These are phyloP conservation scores for Chydorus sphaericus DNA, from an alignment of 2,888 invertebrate species.

Conservation along the genomic window DNA sequence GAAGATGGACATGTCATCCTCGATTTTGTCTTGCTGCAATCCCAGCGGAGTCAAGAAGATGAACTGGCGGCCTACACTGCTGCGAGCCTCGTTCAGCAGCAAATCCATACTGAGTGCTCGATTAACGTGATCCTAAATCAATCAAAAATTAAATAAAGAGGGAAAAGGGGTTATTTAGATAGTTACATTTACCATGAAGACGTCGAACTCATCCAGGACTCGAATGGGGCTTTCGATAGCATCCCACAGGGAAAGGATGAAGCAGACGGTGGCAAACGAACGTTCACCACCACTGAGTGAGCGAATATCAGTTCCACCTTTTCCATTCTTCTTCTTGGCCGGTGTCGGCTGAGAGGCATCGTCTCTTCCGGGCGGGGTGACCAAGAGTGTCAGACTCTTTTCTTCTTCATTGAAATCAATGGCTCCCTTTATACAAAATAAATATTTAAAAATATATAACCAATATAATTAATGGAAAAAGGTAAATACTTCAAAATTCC, in stretches of 20 bases:
- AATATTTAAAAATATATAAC: not conserved
- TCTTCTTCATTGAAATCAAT: constrained; percentile 27
- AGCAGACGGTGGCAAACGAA: constrained; percentile 87
- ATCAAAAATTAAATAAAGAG: not conserved
- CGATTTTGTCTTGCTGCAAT: constrained; percentile 35
- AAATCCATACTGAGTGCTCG: constrained; percentile 62
- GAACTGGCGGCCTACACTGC: constrained; percentile 55
- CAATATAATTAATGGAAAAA: too few species aligned
- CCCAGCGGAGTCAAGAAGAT: constrained; percentile 74
- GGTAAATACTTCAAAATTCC: not conserved
- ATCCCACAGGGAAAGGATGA: constrained; percentile 85
- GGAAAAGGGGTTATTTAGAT: not conserved
- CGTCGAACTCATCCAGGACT: constrained; percentile 91
- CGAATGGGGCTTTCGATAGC: constrained; percentile 82
- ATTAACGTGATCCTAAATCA: constrained; percentile 62
- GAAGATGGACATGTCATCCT: constrained; percentile 41
- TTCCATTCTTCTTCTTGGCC: not conserved
- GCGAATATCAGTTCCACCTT: constrained; percentile 5
- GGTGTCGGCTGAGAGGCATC: not conserved
- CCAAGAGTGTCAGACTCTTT: constrained; percentile 26
- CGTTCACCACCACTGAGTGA: constrained; percentile 90
- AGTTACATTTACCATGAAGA: constrained; percentile 61
- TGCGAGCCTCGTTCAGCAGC: constrained; percentile 55
- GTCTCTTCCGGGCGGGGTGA: constrained; percentile 20
- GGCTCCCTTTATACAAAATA: constrained; percentile 23